phyloP scores from a whole-genome alignment of 2,797 vertebrate species.

The Dermochelys coriacea region DNA sequence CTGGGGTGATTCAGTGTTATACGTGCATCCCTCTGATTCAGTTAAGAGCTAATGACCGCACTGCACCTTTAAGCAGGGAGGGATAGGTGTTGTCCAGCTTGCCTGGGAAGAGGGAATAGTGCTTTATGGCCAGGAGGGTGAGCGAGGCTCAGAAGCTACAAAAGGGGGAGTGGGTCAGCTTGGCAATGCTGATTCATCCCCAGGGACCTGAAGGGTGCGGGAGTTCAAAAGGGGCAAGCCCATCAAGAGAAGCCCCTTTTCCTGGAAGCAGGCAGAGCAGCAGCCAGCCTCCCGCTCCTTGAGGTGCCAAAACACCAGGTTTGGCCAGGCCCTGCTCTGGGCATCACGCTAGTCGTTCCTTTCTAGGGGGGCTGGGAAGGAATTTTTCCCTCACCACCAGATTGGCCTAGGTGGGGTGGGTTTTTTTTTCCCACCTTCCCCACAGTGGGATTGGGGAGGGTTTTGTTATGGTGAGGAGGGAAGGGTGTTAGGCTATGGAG shows the following conservation, averaged over 20 bases:
- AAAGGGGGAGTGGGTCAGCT: not conserved
- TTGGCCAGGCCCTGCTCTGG: too few relatives aligned
- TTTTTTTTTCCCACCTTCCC: too few relatives aligned
- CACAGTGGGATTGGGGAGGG: too few relatives aligned
- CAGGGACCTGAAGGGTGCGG: not conserved
- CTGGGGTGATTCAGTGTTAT: not conserved
- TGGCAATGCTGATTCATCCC: not conserved
- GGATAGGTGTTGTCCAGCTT: too few relatives aligned
- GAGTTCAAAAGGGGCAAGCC: not conserved
- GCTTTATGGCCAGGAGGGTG: not conserved
- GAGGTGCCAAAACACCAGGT: too few relatives aligned
- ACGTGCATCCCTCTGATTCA: not conserved
- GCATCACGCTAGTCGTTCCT: too few relatives aligned
- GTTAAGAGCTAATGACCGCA: not conserved
- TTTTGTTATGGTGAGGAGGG: too few relatives aligned
- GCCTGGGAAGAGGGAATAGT: not conserved
- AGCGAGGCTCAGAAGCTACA: not conserved
- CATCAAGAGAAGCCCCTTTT: not conserved
- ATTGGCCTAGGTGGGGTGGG: too few relatives aligned
- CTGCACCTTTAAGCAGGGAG: not conserved
- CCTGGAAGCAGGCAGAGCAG: not conserved
- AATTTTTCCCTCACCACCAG: too few relatives aligned
- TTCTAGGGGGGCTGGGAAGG: too few relatives aligned
- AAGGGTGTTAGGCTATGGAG: too few relatives aligned
- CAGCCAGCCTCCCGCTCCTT: too few relatives aligned